phyloP scores from a whole-genome alignment of 2,797 vertebrate genomes.

The Rachycentron canadum region DNA sequence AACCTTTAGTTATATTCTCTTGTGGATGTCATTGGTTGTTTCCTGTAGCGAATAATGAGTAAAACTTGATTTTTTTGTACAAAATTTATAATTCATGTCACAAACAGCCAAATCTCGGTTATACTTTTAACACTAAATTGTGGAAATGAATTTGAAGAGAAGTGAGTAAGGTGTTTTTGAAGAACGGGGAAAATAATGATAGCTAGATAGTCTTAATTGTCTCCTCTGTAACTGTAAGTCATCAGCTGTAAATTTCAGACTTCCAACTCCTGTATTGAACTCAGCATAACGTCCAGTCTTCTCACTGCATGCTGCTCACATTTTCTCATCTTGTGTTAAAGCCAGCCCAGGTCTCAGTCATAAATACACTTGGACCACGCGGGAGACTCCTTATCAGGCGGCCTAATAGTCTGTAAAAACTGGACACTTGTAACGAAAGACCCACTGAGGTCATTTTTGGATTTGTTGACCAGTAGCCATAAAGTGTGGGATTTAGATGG shows the following conservation, averaged over 20 bases:
- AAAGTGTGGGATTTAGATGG: neutral
- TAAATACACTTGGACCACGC: neutral
- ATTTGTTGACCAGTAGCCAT: neutral
- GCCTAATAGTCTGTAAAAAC: neutral
- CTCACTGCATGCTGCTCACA: neutral
- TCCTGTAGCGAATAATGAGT: neutral
- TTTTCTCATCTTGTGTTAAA: neutral
- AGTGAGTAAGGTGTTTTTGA: neutral
- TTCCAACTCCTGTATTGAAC: conserved; percentile 7
- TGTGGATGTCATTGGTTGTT: too few relatives aligned
- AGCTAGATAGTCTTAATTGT: neutral
- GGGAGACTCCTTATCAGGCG: neutral
- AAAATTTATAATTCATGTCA: too few relatives aligned
- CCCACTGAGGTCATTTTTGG: neutral
- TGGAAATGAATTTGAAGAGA: neutral
- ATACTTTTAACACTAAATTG: neutral
- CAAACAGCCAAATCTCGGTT: too few relatives aligned
- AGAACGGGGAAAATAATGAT: neutral
- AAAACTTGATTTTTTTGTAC: neutral
- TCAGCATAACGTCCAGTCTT: conserved; percentile 1
- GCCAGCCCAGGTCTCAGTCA: neutral
- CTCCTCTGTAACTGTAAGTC: neutral
- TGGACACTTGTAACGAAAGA: neutral
- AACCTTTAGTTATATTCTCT: too few relatives aligned
- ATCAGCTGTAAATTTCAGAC: conserved; percentile 4